Percentiles rank a stretch among this genome's conserved stretches.
These are phyloP conservation scores for Luidia sarsii DNA, from an alignment of 53 echinoderm and acorn worm species.

Conservation along the genomic window DNA sequence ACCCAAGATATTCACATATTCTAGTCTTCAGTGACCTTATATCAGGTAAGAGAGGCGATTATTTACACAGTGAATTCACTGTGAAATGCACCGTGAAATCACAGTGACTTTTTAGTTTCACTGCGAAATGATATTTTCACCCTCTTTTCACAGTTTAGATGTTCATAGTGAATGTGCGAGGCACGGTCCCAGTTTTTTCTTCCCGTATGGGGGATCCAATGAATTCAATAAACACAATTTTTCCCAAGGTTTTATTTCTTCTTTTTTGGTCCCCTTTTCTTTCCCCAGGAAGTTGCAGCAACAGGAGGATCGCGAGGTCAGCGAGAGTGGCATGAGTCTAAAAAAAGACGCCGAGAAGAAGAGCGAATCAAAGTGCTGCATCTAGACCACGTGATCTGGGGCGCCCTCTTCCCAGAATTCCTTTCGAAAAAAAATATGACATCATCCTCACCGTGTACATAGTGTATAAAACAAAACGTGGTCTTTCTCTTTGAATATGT, in stretches of 20 bases:
- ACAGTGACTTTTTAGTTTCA: no score
- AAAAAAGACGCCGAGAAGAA: constrained; percentile 63
- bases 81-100: no score
- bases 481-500: no score
- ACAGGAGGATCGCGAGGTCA: constrained; percentile 81
- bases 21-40: no score
- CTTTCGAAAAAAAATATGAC: neutral
- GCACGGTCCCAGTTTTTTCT: neutral
- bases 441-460: no score
- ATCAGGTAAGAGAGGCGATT: no score
- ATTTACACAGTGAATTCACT: no score
- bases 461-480: no score
- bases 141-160: no score
- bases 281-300: constrained; percentile 69
- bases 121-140: no score
- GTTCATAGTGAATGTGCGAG: no score
- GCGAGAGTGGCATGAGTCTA: constrained; percentile 66
- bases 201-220: constrained; percentile 11
- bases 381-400: no score
- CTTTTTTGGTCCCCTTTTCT: neutral
- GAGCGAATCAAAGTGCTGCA: constrained; percentile 68
- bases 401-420: constrained; percentile 6
- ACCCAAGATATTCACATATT: neutral
- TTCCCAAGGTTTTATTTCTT: neutral
- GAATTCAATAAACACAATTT: neutral